A percentile compares a stretch with the other conserved stretches of the same genome.
Conservation (phyloP, 2,888 invertebrate species). For the Ommatoiulus sabulosus region DNA sequence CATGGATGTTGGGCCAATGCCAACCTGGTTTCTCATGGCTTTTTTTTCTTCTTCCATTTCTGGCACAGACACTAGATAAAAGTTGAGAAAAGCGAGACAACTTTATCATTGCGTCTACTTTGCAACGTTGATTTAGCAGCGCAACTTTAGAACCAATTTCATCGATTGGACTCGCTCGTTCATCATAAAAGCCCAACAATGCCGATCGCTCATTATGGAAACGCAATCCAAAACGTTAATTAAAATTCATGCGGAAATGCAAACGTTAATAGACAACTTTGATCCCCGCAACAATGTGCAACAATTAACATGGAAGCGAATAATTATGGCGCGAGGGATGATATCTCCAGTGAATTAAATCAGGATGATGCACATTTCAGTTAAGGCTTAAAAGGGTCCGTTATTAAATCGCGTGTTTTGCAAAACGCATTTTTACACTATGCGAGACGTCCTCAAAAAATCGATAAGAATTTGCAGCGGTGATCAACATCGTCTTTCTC, state of each 20-base stretch:
- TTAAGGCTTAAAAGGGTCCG: background rate
- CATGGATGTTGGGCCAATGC: background rate
- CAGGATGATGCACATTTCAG: background rate
- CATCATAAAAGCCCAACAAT: slow-evolving; percentile 9
- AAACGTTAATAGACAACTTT: slow-evolving; percentile 10
- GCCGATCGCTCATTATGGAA: slow-evolving; percentile 5
- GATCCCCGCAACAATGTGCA: slow-evolving; percentile 16
- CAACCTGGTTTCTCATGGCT: background rate
- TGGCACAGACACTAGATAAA: slow-evolving; percentile 8
- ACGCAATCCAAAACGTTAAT: slow-evolving; percentile 1
- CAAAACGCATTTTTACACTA: background rate
- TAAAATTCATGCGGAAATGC: slow-evolving; percentile 21
- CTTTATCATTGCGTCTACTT: background rate
- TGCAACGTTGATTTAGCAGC: slow-evolving; percentile 22
- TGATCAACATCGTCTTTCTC: background rate
- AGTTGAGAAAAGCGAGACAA: background rate
- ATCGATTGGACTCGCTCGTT: slow-evolving; percentile 18
- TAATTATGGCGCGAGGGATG: slow-evolving; percentile 9
- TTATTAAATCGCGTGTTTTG: background rate
- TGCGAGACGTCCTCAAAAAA: background rate
- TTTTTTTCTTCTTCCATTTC: background rate
- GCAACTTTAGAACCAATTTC: slow-evolving; percentile 34
- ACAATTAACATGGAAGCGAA: slow-evolving; percentile 18
- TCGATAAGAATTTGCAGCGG: background rate
- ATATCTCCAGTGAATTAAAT: slow-evolving; percentile 12